Base-by-base conservation (phyloP, 2,888 invertebrate genomes). In the Harpagoxenus sublaevis region DNA sequence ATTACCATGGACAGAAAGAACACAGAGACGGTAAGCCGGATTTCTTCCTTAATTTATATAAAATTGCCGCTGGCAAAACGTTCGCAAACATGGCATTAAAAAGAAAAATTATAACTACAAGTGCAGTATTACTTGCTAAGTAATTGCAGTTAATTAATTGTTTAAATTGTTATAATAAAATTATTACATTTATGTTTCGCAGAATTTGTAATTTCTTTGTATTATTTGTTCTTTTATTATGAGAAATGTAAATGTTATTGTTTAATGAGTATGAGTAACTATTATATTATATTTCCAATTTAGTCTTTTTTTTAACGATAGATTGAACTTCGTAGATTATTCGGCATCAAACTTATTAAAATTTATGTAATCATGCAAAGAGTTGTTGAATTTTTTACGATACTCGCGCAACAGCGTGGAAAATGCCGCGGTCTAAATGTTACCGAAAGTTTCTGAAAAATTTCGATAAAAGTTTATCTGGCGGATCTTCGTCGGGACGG, bases 1-100 rank as follows among this genome's bases (percentile, higher is more conserved):
- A 95, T 89, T 93, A 92, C 79, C 95, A 95, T 82, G 94, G 94
- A 28, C 95, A 95, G 73, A 94, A 95, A 84, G 95, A 95, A 83
- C 92, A 93, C 75, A 92, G 95, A 83, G 94, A 95, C 78, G 95
- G 95, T 94, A 87, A 85, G 63, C 3, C n/a, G 8, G 10, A 60
- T 73, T 35, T 35, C 35, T 0, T 35, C 23, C 4, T 3, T 70
- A 70, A 35, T 68, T 53, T 39, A 28, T 18, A 28, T 23, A 53
- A 77, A 45, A 45, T 70, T 10, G 15, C 12, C 23, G 10, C 23
- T 48, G 45, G n/a, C 15, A 28, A 51, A 8, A 55, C 39, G 18
- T n/a, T 53, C 2, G 3, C 15, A 15, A 31, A 45, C n/a, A 9
- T 5, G 0, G 15, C 4, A n/a, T 55, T 66, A n/a, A 78, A 66